Evolutionary conservation across 1,140 invertebrate genomes (phyloP).

Genomic region (Vanessa tameamea): DNA sequence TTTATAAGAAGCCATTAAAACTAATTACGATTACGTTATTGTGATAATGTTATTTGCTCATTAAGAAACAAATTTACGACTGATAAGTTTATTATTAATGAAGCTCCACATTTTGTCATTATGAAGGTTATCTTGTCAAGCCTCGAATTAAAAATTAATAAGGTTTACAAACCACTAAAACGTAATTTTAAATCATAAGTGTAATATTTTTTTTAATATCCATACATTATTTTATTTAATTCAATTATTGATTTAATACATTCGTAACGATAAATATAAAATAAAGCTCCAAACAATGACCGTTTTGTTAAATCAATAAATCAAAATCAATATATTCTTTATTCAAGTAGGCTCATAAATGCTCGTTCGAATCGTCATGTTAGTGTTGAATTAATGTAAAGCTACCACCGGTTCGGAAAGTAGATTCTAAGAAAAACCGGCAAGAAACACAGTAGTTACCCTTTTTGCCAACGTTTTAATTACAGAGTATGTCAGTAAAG

Average conservation of each 20-base stretch:
- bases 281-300: too few relatives aligned
- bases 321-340: not conserved
- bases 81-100: conserved; percentile 33
- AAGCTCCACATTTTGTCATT: conserved; percentile 39
- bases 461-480: too few relatives aligned
- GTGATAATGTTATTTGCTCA: conserved; percentile 30
- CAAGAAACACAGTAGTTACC: too few relatives aligned
- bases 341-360: not conserved
- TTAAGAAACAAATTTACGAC: conserved; percentile 30
- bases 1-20: conserved; percentile 19
- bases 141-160: conserved; percentile 40
- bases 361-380: too few relatives aligned
- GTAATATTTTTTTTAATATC: not conserved
- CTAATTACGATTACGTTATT: conserved; percentile 18
- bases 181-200: not conserved
- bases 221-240: not conserved
- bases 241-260: too few relatives aligned
- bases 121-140: conserved; percentile 45
- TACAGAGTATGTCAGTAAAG: too few relatives aligned
- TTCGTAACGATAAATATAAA: too few relatives aligned
- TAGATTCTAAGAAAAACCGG: too few relatives aligned
- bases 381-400: too few relatives aligned
- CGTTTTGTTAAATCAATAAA: not conserved
- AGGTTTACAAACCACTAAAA: conserved; percentile 1
- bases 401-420: too few relatives aligned